phyloP scores from a whole-genome alignment of 37 sponge, comb jelly and placozoan genomes.

The Chondrosia reniformis region DNA sequence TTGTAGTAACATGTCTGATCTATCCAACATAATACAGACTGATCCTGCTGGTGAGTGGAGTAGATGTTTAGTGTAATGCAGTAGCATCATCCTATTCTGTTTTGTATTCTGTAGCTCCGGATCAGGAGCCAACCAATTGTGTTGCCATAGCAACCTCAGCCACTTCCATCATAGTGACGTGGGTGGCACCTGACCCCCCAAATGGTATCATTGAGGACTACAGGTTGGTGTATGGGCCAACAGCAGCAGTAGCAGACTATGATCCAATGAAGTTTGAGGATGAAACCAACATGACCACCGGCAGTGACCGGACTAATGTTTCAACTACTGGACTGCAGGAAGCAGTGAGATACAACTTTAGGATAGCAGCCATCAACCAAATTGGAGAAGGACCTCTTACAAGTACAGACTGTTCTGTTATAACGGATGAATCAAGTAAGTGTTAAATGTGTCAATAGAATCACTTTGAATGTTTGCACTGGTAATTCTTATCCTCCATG shows the following conservation, averaged over 20 bases:
- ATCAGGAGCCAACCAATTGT: constrained; percentile 6
- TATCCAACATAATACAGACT: constrained; percentile 23
- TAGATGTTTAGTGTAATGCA: too few species aligned
- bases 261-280: not conserved
- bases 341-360: constrained; percentile 21
- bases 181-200: constrained; percentile 17
- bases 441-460: too few species aligned
- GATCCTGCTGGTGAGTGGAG: constrained; percentile 51
- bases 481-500: too few species aligned
- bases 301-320: not conserved
- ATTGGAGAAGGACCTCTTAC: constrained; percentile 18
- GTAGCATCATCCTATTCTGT: too few species aligned
- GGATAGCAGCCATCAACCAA: constrained; percentile 21
- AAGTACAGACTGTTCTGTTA: too few species aligned
- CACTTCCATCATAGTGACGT: constrained; percentile 11
- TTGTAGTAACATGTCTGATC: constrained; percentile 29
- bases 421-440: too few species aligned
- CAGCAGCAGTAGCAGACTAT: not conserved
- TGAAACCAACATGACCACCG: constrained; percentile 1
- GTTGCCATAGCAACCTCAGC: not conserved
- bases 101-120: too few species aligned
- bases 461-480: too few species aligned
- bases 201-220: constrained; percentile 36
- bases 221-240: constrained; percentile 19
- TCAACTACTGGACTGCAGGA: not conserved